Evolutionary conservation across 1,140 invertebrate genomes (phyloP).

Genomic region (Dufourea novaeangliae): DNA sequence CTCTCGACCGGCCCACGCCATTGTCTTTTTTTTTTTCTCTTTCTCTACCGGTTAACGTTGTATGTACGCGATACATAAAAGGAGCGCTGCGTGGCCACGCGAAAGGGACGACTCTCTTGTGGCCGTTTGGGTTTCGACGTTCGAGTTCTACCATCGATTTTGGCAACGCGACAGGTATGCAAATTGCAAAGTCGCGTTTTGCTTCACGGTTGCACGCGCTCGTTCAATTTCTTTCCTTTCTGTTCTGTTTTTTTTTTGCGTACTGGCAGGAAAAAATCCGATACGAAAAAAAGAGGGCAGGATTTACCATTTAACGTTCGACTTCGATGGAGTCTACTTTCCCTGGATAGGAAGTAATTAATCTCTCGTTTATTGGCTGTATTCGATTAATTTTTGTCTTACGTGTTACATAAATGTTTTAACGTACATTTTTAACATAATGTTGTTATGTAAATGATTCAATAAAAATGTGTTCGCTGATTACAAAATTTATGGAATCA

Average conservation of each 20-base stretch:
- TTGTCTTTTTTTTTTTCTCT: conserved; percentile 28
- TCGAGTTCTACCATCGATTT: conserved; percentile 42
- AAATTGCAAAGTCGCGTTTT: conserved; percentile 41
- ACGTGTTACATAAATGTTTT: no score
- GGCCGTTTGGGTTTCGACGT: conserved; percentile 14
- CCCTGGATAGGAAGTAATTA: no score
- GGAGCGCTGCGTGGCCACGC: conserved; percentile 27
- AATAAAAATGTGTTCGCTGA: no score
- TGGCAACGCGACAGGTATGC: conserved; percentile 36
- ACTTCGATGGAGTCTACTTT: neutral
- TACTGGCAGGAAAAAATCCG: no score
- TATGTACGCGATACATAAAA: conserved; percentile 48
- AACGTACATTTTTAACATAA: no score
- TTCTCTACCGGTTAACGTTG: conserved; percentile 12
- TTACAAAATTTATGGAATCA: no score
- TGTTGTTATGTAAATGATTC: no score
- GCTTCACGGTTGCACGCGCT: conserved; percentile 9
- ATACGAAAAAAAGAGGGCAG: neutral
- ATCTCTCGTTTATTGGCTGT: neutral
- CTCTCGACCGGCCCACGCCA: conserved; percentile 7
- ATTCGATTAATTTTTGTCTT: neutral
- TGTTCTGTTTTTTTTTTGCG: neutral
- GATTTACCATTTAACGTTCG: neutral
- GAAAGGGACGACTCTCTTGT: conserved; percentile 19
- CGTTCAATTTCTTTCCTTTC: conserved; percentile 1